Percentiles rank a stretch among this genome's conserved stretches.
Evolutionary conservation across 2,113 vertebrate genomes (phyloP).

Genomic region (Oryctolagus cuniculus): mOryCun1.1 NC_091438.1:140698001-140698500

Average conservation of each 20-base stretch:
- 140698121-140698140: neutral
- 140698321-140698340: constrained; percentile 68
- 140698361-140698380: neutral
- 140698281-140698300: constrained; percentile 80
- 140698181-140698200: neutral
- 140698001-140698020: neutral
- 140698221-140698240: constrained; percentile 61
- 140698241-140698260: constrained; percentile 54
- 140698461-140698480: constrained; percentile 51
- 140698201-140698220: constrained; percentile 57
- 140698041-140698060: constrained; percentile 13
- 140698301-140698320: constrained; percentile 77
- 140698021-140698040: neutral
- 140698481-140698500: neutral
- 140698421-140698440: neutral
- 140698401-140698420: constrained; percentile 50
- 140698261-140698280: constrained; percentile 73
- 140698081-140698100: neutral
- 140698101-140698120: constrained; percentile 43
- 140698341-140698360: constrained; percentile 17
- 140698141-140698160: neutral
- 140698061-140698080: neutral
- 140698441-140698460: neutral
- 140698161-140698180: neutral
- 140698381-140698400: neutral